These are phyloP conservation scores for Grammomys dolichurus DNA, from an alignment of 2,113 vertebrate species.

Conservation along the genomic window DNA sequence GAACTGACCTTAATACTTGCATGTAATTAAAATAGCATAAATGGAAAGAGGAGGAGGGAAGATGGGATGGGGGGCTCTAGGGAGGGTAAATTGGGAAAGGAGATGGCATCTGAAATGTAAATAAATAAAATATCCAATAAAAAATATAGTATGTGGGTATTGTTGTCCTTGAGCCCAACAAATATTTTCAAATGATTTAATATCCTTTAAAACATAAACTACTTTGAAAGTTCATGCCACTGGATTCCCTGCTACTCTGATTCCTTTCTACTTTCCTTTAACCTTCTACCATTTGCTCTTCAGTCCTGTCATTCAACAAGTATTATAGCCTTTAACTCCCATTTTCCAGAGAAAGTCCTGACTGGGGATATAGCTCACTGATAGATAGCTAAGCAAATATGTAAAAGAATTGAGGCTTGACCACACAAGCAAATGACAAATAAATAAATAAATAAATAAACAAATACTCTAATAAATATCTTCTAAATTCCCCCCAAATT, in stretches of 20 bases:
- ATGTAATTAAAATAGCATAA: too few relatives aligned
- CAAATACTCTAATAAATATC: neutral
- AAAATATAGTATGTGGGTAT: neutral
- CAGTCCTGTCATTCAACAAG: neutral
- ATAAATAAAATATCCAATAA: too few relatives aligned
- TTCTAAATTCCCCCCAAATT: neutral
- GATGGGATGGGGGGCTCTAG: too few relatives aligned
- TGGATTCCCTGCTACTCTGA: neutral
- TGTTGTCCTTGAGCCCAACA: neutral
- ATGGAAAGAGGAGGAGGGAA: too few relatives aligned
- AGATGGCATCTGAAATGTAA: too few relatives aligned
- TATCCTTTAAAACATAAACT: slow-evolving; percentile 9
- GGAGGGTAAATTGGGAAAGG: too few relatives aligned
- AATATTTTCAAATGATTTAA: neutral
- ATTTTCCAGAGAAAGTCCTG: neutral
- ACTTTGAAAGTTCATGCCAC: neutral
- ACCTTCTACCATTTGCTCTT: neutral
- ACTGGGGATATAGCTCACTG: neutral
- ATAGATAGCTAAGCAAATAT: neutral
- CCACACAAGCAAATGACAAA: neutral
- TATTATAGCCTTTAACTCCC: neutral
- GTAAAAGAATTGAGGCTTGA: neutral
- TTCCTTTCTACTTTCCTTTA: neutral
- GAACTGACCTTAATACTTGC: too few relatives aligned
- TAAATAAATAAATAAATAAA: neutral